phyloP scores from a whole-genome alignment of 2,797 vertebrate species.

The Sebastolobus altivelis region DNA sequence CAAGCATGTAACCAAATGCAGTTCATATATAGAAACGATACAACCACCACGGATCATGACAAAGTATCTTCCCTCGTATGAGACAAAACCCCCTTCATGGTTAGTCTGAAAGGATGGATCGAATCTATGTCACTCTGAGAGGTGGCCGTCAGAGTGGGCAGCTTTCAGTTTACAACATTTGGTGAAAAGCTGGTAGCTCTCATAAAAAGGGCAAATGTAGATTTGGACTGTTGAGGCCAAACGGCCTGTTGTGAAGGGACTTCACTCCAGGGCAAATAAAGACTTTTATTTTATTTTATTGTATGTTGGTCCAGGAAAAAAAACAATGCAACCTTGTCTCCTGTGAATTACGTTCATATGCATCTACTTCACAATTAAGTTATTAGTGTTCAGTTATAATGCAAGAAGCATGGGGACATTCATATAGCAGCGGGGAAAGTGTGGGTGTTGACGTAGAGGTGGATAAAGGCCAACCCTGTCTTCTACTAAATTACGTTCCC shows the following conservation, averaged over 20 bases:
- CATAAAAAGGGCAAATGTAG: slow-evolving; percentile 85
- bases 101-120: slow-evolving; percentile 75
- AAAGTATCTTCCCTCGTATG: slow-evolving; percentile 88
- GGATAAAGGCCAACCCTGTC: background rate
- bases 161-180: slow-evolving; percentile 56
- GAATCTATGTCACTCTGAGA: slow-evolving; percentile 73
- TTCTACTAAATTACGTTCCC: no score
- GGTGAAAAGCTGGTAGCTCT: slow-evolving; percentile 55
- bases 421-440: background rate
- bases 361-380: slow-evolving; percentile 14
- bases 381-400: slow-evolving; percentile 7
- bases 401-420: background rate
- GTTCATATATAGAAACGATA: slow-evolving; percentile 86
- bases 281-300: slow-evolving; percentile 10
- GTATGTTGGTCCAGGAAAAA: background rate
- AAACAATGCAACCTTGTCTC: slow-evolving; percentile 56
- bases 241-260: slow-evolving; percentile 70
- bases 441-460: background rate
- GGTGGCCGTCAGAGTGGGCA: slow-evolving; percentile 72
- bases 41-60: slow-evolving; percentile 89
- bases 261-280: slow-evolving; percentile 43
- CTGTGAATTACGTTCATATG: slow-evolving; percentile 56
- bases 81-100: slow-evolving; percentile 87
- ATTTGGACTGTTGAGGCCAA: slow-evolving; percentile 67
- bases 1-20: slow-evolving; percentile 87